A percentile compares a stretch with the other conserved stretches of the same genome.
Conservation (phyloP, 2,797 vertebrate genomes). For the Acestrorhynchus altus region DNA sequence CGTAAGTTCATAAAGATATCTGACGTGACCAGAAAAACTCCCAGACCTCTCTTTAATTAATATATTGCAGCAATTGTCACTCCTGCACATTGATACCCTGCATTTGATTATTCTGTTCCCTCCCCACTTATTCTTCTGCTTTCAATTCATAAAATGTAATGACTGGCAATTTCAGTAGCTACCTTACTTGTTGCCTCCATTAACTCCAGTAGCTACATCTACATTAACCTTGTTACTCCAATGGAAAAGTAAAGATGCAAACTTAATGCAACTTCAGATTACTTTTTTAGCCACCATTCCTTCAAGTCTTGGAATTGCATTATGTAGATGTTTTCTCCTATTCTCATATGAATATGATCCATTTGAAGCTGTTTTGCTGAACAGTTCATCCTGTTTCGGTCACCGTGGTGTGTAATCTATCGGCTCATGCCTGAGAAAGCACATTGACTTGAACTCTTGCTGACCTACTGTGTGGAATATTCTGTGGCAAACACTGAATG, state of each 20-base stretch:
- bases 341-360: not conserved
- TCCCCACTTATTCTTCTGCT: too few relatives aligned
- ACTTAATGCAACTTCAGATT: not conserved
- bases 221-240: not conserved
- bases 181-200: too few relatives aligned
- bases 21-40: too few relatives aligned
- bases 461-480: conserved; percentile 41
- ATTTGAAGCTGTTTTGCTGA: conserved; percentile 4
- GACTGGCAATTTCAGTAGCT: too few relatives aligned
- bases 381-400: conserved; percentile 22
- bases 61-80: too few relatives aligned
- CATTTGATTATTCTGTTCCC: too few relatives aligned
- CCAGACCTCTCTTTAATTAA: too few relatives aligned
- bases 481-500: conserved; percentile 26
- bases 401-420: conserved; percentile 34
- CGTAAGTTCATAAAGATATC: too few relatives aligned
- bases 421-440: conserved; percentile 21
- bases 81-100: too few relatives aligned
- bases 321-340: not conserved
- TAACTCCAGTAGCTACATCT: not conserved
- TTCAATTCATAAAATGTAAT: too few relatives aligned
- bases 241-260: not conserved
- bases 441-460: conserved; percentile 35
- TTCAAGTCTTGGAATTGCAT: not conserved
- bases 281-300: not conserved